Percentiles rank a stretch among this genome's conserved stretches.
Evolutionary conservation across 2,888 invertebrate species (phyloP).

Genomic region (Notocelia uddmanniana): DNA sequence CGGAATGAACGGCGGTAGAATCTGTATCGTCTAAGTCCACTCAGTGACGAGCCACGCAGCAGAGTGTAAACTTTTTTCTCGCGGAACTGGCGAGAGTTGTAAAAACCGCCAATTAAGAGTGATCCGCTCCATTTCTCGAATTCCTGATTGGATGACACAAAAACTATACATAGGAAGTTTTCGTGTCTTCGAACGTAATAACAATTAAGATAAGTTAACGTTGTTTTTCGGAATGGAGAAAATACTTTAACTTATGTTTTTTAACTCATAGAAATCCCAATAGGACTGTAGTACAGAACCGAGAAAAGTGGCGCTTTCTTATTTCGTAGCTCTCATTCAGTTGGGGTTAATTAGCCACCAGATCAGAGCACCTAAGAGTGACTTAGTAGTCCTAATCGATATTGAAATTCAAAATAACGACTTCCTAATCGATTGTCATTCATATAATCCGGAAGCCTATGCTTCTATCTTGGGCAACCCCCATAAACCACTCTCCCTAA

Average conservation of each 20-base stretch:
- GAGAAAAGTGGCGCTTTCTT: no score
- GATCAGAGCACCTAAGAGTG: no score
- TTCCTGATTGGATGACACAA: slow-evolving; percentile 66
- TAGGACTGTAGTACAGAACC: no score
- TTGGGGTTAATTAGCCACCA: no score
- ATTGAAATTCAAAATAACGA: not conserved
- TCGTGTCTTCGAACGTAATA: slow-evolving; percentile 18
- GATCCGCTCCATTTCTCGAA: slow-evolving; percentile 72
- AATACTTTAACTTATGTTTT: not conserved
- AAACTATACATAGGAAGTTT: slow-evolving; percentile 69
- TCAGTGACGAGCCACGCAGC: slow-evolving; percentile 26
- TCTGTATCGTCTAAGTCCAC: not conserved
- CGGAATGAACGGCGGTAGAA: not conserved
- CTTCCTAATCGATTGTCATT: not conserved
- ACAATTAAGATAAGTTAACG: not conserved
- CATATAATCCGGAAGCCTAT: not conserved
- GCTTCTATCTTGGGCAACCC: not conserved
- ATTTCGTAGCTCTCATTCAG: no score
- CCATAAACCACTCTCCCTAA: slow-evolving; percentile 5
- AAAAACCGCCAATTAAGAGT: slow-evolving; percentile 70
- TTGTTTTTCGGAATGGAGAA: not conserved
- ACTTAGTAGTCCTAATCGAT: not conserved
- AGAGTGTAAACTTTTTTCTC: slow-evolving; percentile 52
- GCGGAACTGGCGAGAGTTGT: slow-evolving; percentile 59
- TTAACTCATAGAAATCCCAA: no score